Percentiles rank a stretch among this genome's conserved stretches.
Conservation (phyloP, 1,140 invertebrate species). For the Yoshiicerus persimilis region DNA sequence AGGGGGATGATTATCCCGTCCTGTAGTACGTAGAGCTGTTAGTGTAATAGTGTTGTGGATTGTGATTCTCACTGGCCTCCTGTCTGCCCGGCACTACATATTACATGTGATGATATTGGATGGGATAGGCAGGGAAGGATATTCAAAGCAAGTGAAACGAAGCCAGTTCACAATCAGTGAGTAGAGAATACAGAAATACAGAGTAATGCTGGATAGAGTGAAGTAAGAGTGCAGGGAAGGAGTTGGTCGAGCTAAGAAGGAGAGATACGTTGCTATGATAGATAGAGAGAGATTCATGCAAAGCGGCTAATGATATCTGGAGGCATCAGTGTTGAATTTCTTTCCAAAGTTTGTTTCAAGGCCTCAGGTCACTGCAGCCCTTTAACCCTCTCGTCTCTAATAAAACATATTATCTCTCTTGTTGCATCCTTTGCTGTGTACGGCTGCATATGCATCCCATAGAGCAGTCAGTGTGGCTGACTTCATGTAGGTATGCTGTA, state of each 20-base stretch:
- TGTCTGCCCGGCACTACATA: not conserved
- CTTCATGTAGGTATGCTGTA: not conserved
- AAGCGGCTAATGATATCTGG: constrained; percentile 31
- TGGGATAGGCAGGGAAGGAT: not conserved
- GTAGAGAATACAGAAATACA: not conserved
- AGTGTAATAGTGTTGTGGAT: not conserved
- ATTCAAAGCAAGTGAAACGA: not conserved
- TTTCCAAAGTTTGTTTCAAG: constrained; percentile 29
- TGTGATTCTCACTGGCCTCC: not conserved
- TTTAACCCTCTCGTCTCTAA: constrained; percentile 25
- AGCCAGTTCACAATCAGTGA: not conserved
- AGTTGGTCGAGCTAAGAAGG: not conserved
- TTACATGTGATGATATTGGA: not conserved
- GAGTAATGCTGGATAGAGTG: not conserved
- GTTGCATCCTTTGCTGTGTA: not conserved
- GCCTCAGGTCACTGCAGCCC: constrained; percentile 29
- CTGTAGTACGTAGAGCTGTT: no score
- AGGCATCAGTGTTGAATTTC: constrained; percentile 29
- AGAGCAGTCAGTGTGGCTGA: not conserved
- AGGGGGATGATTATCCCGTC: not conserved
- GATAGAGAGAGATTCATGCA: constrained; percentile 19
- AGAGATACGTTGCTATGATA: not conserved
- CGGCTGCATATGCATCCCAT: not conserved
- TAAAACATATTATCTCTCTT: not conserved
- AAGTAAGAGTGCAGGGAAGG: not conserved